Evolutionary conservation across 35 echinoderm and acorn worm species (phyloP), one percentile per base, ranked within the genome.

Genomic region (Heliocidaris tuberculata): DNA sequence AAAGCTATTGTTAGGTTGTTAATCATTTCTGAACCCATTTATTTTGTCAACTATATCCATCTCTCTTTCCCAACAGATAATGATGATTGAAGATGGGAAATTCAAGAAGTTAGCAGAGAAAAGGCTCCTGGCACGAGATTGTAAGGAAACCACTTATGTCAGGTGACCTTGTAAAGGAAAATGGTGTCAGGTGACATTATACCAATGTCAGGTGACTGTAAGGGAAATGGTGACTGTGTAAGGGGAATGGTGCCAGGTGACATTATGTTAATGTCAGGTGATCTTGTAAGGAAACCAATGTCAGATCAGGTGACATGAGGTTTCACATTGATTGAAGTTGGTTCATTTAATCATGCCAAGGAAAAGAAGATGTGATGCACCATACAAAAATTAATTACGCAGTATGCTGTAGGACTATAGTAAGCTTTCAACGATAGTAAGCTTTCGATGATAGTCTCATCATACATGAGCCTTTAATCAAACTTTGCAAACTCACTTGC

Each of bases 61-160:
- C 27, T 78, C 65, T 78, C 65, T 78, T n/a, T 78, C 65, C 27
- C 65, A 78, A 78, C 65, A 78, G 65, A 78, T 78, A 78, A 78
- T 78, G 65, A 78, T 78, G 65, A 78, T 27, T 78, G 65, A 78
- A 78, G 65, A 78, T 78, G 65, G 27, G 65, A 78, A 78, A 78
- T 4, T 19, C 15, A 42, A 21, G 27, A n/a, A 78, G 8, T 27
- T 78, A 78, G 19, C 27, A n/a, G 27, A 78, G 65, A 78, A 78
- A 78, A 78, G 65, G 27, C 65, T n/a, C 65, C 19, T 78, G 65
- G 27, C 21, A n/a, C n/a, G 65, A 78, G 27, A 78, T 27, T 78
- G 4, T 70, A n/a, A 78, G 65, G 27, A n/a, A 78, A 27, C 0
- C 65, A 24, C 24, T 70, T n/a, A n/a, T n/a, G 5, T 19, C 60